Conservation (phyloP, 2,888 invertebrate species). For the Stenotaenia linearis region DNA sequence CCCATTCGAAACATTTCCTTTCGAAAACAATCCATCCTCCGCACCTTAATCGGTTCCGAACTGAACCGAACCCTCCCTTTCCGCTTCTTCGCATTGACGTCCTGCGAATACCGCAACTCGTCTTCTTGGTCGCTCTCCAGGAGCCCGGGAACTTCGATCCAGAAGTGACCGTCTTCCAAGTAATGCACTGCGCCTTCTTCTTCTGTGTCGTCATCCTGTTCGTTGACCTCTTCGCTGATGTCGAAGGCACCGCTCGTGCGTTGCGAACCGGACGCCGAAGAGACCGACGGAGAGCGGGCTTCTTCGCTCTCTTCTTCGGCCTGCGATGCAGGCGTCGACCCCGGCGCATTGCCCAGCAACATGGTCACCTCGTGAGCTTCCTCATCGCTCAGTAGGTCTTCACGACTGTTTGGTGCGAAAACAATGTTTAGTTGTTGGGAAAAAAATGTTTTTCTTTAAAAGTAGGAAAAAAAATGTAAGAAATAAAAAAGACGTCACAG, state of each 20-base stretch:
- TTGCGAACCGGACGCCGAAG: slow-evolving; percentile 31
- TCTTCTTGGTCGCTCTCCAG: slow-evolving; percentile 70
- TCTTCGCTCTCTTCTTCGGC: slow-evolving; percentile 33
- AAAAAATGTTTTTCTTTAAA: background rate
- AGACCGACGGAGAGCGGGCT: background rate
- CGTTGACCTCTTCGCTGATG: slow-evolving; percentile 47
- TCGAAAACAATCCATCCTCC: background rate
- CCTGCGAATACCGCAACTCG: slow-evolving; percentile 30
- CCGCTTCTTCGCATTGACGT: slow-evolving; percentile 7
- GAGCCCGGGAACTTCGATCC: slow-evolving; percentile 66
- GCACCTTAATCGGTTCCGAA: slow-evolving; percentile 66
- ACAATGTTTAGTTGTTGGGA: no score
- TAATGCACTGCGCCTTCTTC: slow-evolving; percentile 53
- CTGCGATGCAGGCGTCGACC: background rate
- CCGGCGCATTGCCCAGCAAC: slow-evolving; percentile 52
- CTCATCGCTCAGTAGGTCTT: slow-evolving; percentile 56
- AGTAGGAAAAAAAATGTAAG: background rate
- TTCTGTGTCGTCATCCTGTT: slow-evolving; percentile 39
- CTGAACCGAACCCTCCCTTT: slow-evolving; percentile 59
- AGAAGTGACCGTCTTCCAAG: slow-evolving; percentile 88
- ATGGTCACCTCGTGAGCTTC: slow-evolving; percentile 83
- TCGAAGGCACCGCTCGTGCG: slow-evolving; percentile 37
- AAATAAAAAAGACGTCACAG: background rate
- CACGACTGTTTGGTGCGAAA: background rate
- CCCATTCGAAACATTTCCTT: no score